These are phyloP conservation scores for Euplexia lucipara DNA, from an alignment of 2,888 invertebrate species.

Conservation along the genomic window DNA sequence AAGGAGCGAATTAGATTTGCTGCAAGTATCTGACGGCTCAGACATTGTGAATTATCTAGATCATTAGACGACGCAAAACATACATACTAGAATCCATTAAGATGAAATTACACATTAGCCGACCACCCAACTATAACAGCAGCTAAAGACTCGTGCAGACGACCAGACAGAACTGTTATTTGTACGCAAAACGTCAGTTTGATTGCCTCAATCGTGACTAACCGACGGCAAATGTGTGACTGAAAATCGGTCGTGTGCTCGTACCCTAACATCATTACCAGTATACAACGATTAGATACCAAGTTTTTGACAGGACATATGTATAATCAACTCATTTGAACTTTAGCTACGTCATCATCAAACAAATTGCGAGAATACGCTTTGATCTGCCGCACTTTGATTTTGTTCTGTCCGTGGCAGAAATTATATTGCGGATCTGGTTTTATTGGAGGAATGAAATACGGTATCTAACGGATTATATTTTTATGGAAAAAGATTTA, in stretches of 20 bases:
- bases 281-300: conserved; percentile 48
- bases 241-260: conserved; percentile 20
- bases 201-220: conserved; percentile 50
- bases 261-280: conserved; percentile 42
- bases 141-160: conserved; percentile 36
- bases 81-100: conserved; percentile 9
- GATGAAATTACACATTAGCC: conserved; percentile 25
- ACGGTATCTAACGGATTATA: conserved; percentile 11
- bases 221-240: conserved; percentile 19
- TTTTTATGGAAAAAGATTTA: not conserved
- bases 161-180: conserved; percentile 43
- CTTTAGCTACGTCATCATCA: conserved; percentile 48
- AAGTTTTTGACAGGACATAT: conserved; percentile 52
- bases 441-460: conserved; percentile 27
- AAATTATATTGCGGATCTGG: conserved; percentile 34
- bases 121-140: conserved; percentile 34
- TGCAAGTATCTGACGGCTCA: not conserved
- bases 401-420: conserved; percentile 47
- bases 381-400: conserved; percentile 61
- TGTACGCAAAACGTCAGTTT: conserved; percentile 49
- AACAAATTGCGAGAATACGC: conserved; percentile 42
- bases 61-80: conserved; percentile 19
- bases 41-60: conserved; percentile 4
- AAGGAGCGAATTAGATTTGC: not conserved
- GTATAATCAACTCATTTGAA: conserved; percentile 59